A percentile compares a stretch with the other conserved stretches of the same genome.
Evolutionary conservation across 2,797 vertebrate genomes (phyloP).

Genomic region (Premnoplex brunnescens): DNA sequence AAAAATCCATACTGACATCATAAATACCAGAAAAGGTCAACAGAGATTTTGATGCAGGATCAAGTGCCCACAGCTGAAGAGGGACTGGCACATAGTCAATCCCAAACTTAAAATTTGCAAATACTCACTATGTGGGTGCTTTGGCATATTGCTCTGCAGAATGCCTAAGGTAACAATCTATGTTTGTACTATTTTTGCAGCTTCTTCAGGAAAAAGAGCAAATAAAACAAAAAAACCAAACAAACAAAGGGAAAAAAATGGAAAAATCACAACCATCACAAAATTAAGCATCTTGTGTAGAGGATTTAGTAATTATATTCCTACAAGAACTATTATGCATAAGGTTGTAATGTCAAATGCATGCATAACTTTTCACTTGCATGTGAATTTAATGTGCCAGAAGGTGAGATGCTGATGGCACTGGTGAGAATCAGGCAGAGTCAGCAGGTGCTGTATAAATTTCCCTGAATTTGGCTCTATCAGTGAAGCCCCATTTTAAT

Average conservation of each 20-base stretch:
- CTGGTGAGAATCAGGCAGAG: background rate
- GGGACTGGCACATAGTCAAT: slow-evolving; percentile 53
- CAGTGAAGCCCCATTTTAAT: background rate
- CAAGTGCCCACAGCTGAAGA: slow-evolving; percentile 18
- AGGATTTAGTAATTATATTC: background rate
- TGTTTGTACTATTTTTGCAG: background rate
- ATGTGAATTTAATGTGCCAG: background rate
- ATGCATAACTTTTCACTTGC: background rate
- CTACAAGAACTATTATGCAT: background rate
- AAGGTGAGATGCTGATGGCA: slow-evolving; percentile 11
- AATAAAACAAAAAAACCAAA: background rate
- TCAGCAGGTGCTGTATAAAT: slow-evolving; percentile 25
- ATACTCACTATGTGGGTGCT: background rate
- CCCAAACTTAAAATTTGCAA: slow-evolving; percentile 41
- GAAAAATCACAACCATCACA: background rate
- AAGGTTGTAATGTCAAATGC: background rate
- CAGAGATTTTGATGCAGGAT: slow-evolving; percentile 17
- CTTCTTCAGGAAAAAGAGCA: background rate
- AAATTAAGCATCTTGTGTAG: background rate
- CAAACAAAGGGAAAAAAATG: background rate
- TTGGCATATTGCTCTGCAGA: slow-evolving; percentile 42
- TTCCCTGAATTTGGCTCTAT: background rate
- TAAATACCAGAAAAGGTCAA: slow-evolving; percentile 79
- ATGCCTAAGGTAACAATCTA: background rate
- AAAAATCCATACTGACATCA: slow-evolving; percentile 65